Evolutionary conservation across 1,140 invertebrate genomes (phyloP), one percentile per base, ranked within the genome.

Genomic region (Drosophila melanogaster): DNA sequence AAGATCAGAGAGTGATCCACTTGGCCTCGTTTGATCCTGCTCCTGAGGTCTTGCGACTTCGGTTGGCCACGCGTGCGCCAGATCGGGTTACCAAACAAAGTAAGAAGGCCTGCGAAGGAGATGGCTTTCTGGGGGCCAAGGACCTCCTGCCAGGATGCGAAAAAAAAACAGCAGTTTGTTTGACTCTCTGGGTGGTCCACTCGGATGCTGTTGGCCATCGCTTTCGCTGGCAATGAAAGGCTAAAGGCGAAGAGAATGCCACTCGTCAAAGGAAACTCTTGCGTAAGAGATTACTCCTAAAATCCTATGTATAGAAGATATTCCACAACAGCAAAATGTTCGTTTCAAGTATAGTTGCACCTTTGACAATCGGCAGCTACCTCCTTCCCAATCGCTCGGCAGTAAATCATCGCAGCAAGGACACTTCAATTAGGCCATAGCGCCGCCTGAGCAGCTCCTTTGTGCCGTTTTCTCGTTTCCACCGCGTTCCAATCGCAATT

Each of bases 361-460:
- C 47, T 61, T 15, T 70, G 17, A 10, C 43, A 30, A 38, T 33
- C 49, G 7, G 19, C 26, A 67, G 65, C 59, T 60, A 38, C 33
- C 55, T 76, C 50, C 26, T 72, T 51, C 30, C 26, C 24, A 15
- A 17, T 30, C 44, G 38, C 60, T n/a, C 8, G 65, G 66, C 49
- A 44, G 56, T 83, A 83, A 79, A 79, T 83, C 70, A 65, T 54
- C 41, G 22, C 22, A 6, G 30, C 58, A 70, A 79, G 85, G 79
- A 79, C 79, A 79, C 62, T 89, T 83, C 84, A 89, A 87, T 87
- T 87, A 87, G 83, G 49, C 49, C 46, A 53, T 19, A 87, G 84
- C 83, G 83, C 84, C 83, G 71, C 47, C 58, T 72, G 62, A 54
- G 69, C 62, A 71, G 79, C 70, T 49, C 22, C 22, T 40, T 40